Evolutionary conservation across 2,888 invertebrate species (phyloP), one percentile per base, ranked within the genome.

Genomic region (Hymenopus coronatus): DNA sequence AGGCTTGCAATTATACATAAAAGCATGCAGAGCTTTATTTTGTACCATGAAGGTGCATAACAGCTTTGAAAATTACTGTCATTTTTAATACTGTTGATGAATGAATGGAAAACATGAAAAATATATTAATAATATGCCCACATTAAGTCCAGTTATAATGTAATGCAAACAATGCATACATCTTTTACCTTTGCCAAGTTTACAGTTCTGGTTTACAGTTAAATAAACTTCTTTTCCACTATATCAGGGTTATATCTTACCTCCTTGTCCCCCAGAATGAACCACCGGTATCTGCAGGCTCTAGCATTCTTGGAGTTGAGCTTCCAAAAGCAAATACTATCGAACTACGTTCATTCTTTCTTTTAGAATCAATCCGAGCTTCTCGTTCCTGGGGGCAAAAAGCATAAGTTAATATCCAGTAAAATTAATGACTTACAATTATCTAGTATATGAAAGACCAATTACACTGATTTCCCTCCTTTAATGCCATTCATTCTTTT

Each of bases 251-350:
- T 70, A 85, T 30, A 27, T 89, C 91, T 91, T 92, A 96, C 96
- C 96, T 96, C 93, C 98, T 95, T 93, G 97, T 96, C 91, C 97
- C 97, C 97, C 97, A 98, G 94, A 96, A 97, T 92, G 96, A 95
- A 91, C 96, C 96, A 89, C 96, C 96, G 91, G 96, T 96, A 93
- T 97, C 97, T 90, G 96, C 95, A 89, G 97, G 97, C 93, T 97
- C 97, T 92, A 97, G 94, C 94, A 97, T 96, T 90, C 98, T 95
- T 90, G 98, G 98, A 90, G 98, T 98, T 91, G 98, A 98, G 92
- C 98, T 98, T 90, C 98, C 98, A 94, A 98, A 98, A 89, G 98
- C 98, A 94, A 98, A 98, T 89, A 96, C 97, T 90, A 94, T 94
- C 91, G 96, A 96, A 92, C 95, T 95, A 92, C 97, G 95, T 92